Evolutionary conservation across 2,888 invertebrate genomes (phyloP).

Genomic region (Dolichopus griseipennis): DNA sequence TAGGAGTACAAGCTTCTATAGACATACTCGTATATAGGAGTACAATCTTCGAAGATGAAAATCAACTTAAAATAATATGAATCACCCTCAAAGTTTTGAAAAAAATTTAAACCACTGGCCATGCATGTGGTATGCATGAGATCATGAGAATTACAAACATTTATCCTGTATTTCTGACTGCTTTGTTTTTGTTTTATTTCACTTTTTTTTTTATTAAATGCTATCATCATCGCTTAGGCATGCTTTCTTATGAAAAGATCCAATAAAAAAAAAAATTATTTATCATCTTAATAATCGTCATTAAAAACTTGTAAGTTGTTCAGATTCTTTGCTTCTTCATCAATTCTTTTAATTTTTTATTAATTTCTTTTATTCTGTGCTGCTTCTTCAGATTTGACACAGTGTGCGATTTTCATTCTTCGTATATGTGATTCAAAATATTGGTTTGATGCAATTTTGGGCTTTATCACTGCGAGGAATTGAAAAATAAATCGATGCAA

Average conservation of each 20-base stretch:
- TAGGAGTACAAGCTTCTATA: no score
- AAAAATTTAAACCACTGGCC: neutral
- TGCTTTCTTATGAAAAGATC: neutral
- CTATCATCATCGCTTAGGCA: slow-evolving; percentile 6
- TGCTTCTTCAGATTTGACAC: no score
- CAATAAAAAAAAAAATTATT: neutral
- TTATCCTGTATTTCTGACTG: no score
- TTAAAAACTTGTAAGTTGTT: neutral
- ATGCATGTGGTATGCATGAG: neutral
- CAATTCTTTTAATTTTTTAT: neutral
- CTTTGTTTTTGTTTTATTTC: no score
- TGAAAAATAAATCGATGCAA: no score
- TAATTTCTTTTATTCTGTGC: neutral
- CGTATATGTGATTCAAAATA: neutral
- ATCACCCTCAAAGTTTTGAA: neutral
- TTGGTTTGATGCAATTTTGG: neutral
- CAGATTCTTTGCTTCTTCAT: neutral
- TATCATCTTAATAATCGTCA: slow-evolving; percentile 2
- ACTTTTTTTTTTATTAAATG: neutral
- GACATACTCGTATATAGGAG: no score
- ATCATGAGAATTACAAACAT: neutral
- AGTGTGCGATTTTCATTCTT: neutral
- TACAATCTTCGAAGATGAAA: no score
- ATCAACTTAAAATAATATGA: neutral
- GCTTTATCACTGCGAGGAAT: neutral